A percentile compares a stretch with the other conserved stretches of the same genome.
Conservation (phyloP, 2,888 invertebrate species). For the Amphipoea oculea region DNA sequence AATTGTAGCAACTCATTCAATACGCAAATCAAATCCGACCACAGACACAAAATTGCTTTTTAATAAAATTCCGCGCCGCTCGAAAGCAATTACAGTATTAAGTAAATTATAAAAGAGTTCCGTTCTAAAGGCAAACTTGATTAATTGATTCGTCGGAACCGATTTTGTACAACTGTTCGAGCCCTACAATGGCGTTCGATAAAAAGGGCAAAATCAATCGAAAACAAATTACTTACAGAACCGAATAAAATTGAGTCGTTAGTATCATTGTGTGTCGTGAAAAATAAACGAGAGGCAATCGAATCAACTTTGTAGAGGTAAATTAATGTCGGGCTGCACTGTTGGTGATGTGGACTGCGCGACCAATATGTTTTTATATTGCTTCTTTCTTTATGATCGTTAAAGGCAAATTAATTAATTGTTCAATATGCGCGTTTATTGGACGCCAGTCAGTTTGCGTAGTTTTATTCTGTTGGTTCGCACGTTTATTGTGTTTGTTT, state of each 20-base stretch:
- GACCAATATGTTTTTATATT: constrained; percentile 64
- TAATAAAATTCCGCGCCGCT: constrained; percentile 63
- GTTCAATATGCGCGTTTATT: constrained; percentile 58
- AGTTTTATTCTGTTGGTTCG: constrained; percentile 41
- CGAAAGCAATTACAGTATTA: constrained; percentile 72
- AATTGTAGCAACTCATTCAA: constrained; percentile 51
- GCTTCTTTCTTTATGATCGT: constrained; percentile 50
- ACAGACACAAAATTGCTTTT: constrained; percentile 55
- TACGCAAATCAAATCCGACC: constrained; percentile 49
- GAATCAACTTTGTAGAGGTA: constrained; percentile 79
- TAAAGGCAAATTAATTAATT: constrained; percentile 64
- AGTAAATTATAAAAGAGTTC: constrained; percentile 72
- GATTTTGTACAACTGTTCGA: constrained; percentile 55
- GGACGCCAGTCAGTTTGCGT: constrained; percentile 33
- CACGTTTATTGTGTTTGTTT: constrained; percentile 50
- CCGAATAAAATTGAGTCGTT: constrained; percentile 76
- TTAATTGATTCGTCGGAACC: constrained; percentile 68
- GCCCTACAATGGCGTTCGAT: constrained; percentile 62
- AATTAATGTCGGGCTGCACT: constrained; percentile 70
- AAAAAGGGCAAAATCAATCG: constrained; percentile 75
- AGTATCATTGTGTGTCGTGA: constrained; percentile 77
- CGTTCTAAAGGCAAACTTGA: constrained; percentile 66
- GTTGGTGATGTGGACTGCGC: constrained; percentile 64
- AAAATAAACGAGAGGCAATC: constrained; percentile 74
- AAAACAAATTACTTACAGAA: constrained; percentile 81